Percentiles rank a stretch among this genome's conserved stretches.
These are phyloP conservation scores for Manis javanica DNA, from an alignment of 2,797 vertebrate species.

Conservation along the genomic window DNA sequence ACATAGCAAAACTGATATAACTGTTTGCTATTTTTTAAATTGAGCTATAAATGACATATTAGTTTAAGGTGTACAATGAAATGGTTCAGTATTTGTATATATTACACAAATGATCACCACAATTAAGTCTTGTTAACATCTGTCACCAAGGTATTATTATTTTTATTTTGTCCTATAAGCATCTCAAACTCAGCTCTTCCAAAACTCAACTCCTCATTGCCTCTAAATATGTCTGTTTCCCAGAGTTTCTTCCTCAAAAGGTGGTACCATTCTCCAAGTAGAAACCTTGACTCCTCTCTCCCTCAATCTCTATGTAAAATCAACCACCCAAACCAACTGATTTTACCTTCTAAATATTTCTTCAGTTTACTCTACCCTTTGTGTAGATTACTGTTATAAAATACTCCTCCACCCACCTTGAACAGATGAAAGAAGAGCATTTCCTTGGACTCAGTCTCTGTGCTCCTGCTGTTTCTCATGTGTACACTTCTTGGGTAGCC, in stretches of 20 bases:
- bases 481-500: not conserved
- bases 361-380: not conserved
- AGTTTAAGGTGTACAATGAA: not conserved
- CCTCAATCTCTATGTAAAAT: not conserved
- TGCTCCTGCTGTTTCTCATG: accelerated
- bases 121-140: not conserved
- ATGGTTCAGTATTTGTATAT: not conserved
- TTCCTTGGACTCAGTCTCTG: not conserved
- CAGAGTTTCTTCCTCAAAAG: not conserved
- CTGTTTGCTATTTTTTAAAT: not conserved
- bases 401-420: not conserved
- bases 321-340: not conserved
- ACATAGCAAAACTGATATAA: not conserved
- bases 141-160: not conserved
- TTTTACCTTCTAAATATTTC: not conserved
- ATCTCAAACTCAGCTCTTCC: not conserved
- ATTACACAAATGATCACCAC: not conserved
- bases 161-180: not conserved
- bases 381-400: not conserved
- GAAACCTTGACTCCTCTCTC: not conserved
- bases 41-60: not conserved
- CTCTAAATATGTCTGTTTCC: not conserved
- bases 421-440: not conserved
- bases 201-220: not conserved
- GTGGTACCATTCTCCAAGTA: not conserved